phyloP scores from a whole-genome alignment of 2,888 invertebrate genomes.

The Perizoma flavofasciatum region DNA sequence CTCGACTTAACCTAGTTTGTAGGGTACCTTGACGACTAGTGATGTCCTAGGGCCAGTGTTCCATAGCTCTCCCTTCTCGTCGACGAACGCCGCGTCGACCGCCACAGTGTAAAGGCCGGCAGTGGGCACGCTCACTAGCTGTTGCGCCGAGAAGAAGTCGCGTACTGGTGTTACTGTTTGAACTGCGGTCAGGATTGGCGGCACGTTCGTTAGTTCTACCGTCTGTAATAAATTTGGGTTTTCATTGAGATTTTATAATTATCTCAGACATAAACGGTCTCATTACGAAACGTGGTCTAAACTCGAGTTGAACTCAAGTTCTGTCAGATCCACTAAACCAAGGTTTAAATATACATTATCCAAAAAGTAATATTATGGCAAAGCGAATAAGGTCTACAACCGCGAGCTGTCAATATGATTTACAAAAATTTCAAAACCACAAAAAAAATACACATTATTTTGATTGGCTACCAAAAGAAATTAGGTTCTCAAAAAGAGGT shows the following conservation, averaged over 20 bases:
- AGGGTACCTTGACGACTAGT: constrained; percentile 87
- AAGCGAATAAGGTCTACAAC: too few relatives aligned
- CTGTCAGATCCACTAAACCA: too few relatives aligned
- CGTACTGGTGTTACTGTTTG: constrained; percentile 95
- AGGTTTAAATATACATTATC: too few relatives aligned
- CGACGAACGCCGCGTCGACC: constrained; percentile 93
- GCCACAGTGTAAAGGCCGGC: constrained; percentile 85
- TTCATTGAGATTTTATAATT: neutral
- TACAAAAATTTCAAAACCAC: too few relatives aligned
- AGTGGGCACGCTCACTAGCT: constrained; percentile 88
- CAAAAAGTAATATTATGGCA: too few relatives aligned
- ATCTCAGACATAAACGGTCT: too few relatives aligned
- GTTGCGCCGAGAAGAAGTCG: constrained; percentile 97
- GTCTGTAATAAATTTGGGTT: constrained; percentile 48
- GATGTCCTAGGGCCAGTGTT: constrained; percentile 93
- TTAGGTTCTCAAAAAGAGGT: too few relatives aligned
- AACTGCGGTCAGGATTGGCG: constrained; percentile 82
- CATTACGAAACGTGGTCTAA: too few relatives aligned
- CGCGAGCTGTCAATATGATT: too few relatives aligned
- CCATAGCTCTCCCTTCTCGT: constrained; percentile 93
- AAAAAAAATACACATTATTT: too few relatives aligned
- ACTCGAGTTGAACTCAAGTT: too few relatives aligned
- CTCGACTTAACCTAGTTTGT: neutral
- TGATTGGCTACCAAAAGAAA: too few relatives aligned
- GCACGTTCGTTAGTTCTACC: constrained; percentile 66